Evolutionary conservation across 2,797 vertebrate genomes (phyloP).

Genomic region (Momotus momota): DNA sequence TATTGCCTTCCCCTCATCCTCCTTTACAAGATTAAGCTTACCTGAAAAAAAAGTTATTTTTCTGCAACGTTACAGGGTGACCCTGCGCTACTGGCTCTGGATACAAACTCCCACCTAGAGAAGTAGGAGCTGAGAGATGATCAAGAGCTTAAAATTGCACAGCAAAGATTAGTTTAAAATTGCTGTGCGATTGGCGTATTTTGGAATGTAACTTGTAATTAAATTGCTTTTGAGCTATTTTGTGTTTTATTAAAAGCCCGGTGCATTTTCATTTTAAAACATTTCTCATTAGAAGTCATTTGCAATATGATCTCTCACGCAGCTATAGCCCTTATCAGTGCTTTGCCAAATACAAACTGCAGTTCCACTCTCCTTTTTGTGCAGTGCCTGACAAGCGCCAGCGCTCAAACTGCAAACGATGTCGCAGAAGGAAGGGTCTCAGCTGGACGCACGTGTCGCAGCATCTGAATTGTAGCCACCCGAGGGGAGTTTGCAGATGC

Average conservation of each 20-base stretch:
- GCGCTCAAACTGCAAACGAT: not conserved
- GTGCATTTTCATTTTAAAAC: not conserved
- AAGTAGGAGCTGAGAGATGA: not conserved
- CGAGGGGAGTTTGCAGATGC: not conserved
- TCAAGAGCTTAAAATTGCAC: too few species aligned
- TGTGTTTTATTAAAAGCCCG: not conserved
- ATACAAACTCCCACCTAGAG: not conserved
- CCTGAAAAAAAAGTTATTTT: not conserved
- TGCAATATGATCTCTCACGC: not conserved
- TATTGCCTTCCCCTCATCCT: not conserved
- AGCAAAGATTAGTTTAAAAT: not conserved
- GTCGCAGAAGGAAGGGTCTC: not conserved
- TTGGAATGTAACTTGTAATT: not conserved
- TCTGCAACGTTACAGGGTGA: not conserved
- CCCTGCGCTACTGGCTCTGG: not conserved
- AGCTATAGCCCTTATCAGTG: not conserved
- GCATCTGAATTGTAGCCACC: not conserved
- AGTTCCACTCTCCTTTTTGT: slow-evolving; percentile 22
- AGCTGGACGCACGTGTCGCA: not conserved
- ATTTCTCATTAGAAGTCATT: not conserved
- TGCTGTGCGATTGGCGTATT: not conserved
- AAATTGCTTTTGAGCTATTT: not conserved
- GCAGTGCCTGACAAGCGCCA: not conserved
- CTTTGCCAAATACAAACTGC: not conserved
- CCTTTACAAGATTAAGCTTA: not conserved